Percentiles rank a stretch among this genome's conserved stretches.
phyloP scores from a whole-genome alignment of 2,888 invertebrate species.

The Trichogramma evanescens region DNA sequence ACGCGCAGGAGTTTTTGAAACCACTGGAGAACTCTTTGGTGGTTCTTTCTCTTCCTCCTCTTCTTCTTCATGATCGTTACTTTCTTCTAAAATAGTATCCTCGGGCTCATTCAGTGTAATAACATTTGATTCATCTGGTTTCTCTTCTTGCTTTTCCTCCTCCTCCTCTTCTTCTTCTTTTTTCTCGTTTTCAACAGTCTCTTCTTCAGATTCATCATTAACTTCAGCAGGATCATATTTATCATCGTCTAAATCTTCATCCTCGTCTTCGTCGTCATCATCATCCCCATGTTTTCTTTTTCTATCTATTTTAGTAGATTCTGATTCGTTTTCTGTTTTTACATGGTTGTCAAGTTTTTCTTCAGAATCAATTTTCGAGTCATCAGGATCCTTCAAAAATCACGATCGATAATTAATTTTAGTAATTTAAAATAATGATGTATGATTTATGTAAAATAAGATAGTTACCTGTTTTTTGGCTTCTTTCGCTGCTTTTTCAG shows the following conservation, averaged over 20 bases:
- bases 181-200: conserved; percentile 20
- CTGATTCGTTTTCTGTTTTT: neutral
- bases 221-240: conserved; percentile 26
- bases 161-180: conserved; percentile 21
- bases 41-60: conserved; percentile 8
- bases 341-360: conserved; percentile 27
- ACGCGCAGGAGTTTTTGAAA: neutral
- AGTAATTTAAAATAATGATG: neutral
- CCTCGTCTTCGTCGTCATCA: conserved; percentile 13
- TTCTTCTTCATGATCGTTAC: conserved; percentile 18
- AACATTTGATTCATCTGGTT: conserved; percentile 5
- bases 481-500: conserved; percentile 25
- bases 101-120: conserved; percentile 16
- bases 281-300: neutral
- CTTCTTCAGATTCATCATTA: conserved; percentile 25
- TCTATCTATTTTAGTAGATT: neutral
- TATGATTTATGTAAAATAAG: neutral
- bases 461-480: conserved; percentile 31
- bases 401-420: neutral
- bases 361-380: conserved; percentile 38
- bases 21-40: conserved; percentile 13
- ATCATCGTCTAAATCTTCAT: conserved; percentile 18
- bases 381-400: conserved; percentile 35
- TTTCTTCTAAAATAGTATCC: conserved; percentile 13
- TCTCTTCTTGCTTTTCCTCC: conserved; percentile 13